Percentiles rank a stretch among this genome's conserved stretches.
phyloP scores from a whole-genome alignment of 2,888 invertebrate genomes.

The Hydrotaea cyrtoneurina region DNA sequence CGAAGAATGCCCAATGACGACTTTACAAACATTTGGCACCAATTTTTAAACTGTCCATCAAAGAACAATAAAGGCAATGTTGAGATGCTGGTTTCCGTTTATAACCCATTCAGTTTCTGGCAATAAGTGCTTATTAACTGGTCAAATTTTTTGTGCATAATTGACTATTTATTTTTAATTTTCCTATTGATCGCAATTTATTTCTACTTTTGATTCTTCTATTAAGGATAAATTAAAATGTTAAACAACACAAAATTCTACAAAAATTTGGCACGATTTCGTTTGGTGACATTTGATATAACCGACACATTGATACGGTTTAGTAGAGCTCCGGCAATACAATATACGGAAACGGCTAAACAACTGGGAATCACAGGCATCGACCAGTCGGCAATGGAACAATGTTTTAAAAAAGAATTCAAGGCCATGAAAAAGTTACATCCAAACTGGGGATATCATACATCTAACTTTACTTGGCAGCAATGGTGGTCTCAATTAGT shows the following conservation, averaged over 20 bases:
- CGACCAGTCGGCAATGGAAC: conserved; percentile 75
- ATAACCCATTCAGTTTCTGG: no score
- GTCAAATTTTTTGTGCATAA: no score
- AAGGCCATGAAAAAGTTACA: conserved; percentile 84
- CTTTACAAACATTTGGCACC: no score
- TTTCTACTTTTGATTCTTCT: no score
- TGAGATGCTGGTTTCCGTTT: no score
- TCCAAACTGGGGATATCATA: conserved; percentile 89
- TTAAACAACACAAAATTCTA: conserved; percentile 70
- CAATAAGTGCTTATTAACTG: no score
- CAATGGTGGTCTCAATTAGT: conserved; percentile 89
- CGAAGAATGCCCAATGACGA: no score
- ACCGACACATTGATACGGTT: conserved; percentile 93
- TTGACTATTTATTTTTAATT: no score
- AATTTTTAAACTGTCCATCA: no score
- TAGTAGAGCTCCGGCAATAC: conserved; percentile 84
- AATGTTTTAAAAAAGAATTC: conserved; percentile 85
- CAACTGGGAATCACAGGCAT: conserved; percentile 82
- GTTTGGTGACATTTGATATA: conserved; percentile 91
- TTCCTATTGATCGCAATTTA: no score
- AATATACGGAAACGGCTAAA: conserved; percentile 87
- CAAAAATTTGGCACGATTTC: conserved; percentile 76
- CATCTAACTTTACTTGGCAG: conserved; percentile 85
- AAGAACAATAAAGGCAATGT: no score
- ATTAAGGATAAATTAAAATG: not conserved